Conservation (phyloP, 1,140 invertebrate genomes). For the Formica selysi region DNA sequence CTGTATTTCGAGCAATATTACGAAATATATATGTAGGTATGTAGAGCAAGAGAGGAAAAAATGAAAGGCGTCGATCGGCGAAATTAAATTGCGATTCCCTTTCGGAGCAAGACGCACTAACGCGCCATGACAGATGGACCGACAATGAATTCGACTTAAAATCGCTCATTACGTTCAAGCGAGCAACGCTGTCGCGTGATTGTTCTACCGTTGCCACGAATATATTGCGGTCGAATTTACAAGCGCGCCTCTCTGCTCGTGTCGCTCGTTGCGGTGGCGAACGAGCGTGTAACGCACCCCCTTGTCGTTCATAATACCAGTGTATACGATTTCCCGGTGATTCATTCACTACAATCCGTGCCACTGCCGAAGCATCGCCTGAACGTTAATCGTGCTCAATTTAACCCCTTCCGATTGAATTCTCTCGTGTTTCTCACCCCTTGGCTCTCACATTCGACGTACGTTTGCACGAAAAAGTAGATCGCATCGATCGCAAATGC, state of each 20-base stretch:
- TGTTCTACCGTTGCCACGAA: conserved; percentile 46
- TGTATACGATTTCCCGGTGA: conserved; percentile 60
- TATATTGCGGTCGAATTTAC: conserved; percentile 69
- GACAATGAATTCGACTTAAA: conserved; percentile 58
- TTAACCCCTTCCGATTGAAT: conserved; percentile 12
- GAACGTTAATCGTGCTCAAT: conserved; percentile 51
- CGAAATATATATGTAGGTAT: neutral
- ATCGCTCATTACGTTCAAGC: conserved; percentile 59
- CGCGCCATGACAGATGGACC: conserved; percentile 16
- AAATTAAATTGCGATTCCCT: neutral
- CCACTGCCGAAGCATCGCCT: neutral
- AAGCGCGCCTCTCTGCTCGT: conserved; percentile 49
- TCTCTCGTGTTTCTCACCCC: neutral
- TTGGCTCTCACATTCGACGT: neutral
- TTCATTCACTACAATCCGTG: conserved; percentile 51
- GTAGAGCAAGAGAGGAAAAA: neutral
- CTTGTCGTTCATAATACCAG: conserved; percentile 64
- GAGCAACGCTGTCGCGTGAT: conserved; percentile 39
- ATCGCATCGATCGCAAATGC: neutral
- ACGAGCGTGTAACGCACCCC: conserved; percentile 52
- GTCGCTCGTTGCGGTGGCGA: conserved; percentile 60
- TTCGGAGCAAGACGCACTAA: neutral
- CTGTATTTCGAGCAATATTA: conserved; percentile 2
- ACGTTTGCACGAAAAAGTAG: no score
- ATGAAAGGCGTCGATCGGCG: neutral